Evolutionary conservation across 2,888 invertebrate genomes (phyloP).

Genomic region (Polydrusus cervinus): DNA sequence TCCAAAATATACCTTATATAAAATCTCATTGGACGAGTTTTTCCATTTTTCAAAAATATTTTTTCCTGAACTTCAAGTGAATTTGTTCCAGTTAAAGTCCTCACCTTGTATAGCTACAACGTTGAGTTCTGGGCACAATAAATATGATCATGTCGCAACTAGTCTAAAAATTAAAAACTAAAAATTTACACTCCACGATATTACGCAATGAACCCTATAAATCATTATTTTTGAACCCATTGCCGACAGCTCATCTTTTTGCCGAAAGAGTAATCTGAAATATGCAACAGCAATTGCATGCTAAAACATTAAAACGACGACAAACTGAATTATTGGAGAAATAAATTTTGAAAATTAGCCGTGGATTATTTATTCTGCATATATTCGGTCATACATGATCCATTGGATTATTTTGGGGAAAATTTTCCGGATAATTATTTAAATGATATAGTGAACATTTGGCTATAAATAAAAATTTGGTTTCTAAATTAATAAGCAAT

Average conservation of each 20-base stretch:
- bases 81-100: no score
- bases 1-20: no score
- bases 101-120: no score
- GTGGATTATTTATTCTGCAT: constrained; percentile 49
- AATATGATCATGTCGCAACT: no score
- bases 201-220: constrained; percentile 8
- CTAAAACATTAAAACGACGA: constrained; percentile 41
- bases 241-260: constrained; percentile 6
- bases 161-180: background rate
- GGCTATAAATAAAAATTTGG: background rate
- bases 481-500: background rate
- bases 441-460: constrained; percentile 2
- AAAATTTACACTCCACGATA: background rate
- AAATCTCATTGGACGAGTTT: no score
- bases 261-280: constrained; percentile 23
- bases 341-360: constrained; percentile 54
- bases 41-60: no score
- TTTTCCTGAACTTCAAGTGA: no score
- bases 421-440: no score
- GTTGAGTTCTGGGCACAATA: no score
- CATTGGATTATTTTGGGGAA: constrained; percentile 37
- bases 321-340: constrained; percentile 34
- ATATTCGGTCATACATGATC: constrained; percentile 38
- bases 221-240: background rate
- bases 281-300: constrained; percentile 18